These are phyloP conservation scores for Calliphora vomitoria DNA, from an alignment of 2,888 invertebrate genomes.

Conservation along the genomic window DNA sequence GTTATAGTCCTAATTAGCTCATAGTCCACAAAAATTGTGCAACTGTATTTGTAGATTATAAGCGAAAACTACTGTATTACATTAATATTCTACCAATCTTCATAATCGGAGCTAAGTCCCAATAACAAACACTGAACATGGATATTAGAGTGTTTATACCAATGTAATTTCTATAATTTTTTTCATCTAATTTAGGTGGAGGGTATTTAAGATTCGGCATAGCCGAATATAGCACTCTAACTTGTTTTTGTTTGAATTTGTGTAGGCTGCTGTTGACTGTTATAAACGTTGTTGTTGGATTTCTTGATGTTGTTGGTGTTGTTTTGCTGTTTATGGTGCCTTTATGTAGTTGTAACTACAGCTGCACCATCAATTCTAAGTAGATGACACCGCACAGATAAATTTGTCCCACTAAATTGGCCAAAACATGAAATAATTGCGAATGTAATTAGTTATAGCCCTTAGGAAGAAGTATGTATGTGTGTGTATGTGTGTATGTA, in stretches of 20 bases:
- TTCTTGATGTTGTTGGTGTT: slow-evolving; percentile 13
- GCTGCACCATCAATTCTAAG: slow-evolving; percentile 83
- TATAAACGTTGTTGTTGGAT: slow-evolving; percentile 67
- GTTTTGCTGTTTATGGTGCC: slow-evolving; percentile 20
- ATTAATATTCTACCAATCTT: no score
- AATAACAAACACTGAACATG: no score
- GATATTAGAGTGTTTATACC: no score
- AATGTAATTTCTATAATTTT: no score
- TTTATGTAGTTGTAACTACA: slow-evolving; percentile 71
- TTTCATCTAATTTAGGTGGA: no score
- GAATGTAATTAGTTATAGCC: slow-evolving; percentile 85
- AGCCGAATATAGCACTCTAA: no score
- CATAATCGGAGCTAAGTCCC: no score
- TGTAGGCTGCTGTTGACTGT: slow-evolving; percentile 73
- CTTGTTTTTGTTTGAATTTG: slow-evolving; percentile 73
- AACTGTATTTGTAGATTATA: no score
- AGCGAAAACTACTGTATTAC: no score
- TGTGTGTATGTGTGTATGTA: neutral
- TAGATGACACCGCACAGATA: slow-evolving; percentile 85
- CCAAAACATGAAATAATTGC: slow-evolving; percentile 85
- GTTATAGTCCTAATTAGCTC: no score
- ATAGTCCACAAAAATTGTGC: no score
- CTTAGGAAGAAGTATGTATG: slow-evolving; percentile 43
- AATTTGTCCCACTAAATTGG: slow-evolving; percentile 85
- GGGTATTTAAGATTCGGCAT: no score